Evolutionary conservation across 23 tunicate species (phyloP).

Genomic region (Trididemnum miniatum): DNA sequence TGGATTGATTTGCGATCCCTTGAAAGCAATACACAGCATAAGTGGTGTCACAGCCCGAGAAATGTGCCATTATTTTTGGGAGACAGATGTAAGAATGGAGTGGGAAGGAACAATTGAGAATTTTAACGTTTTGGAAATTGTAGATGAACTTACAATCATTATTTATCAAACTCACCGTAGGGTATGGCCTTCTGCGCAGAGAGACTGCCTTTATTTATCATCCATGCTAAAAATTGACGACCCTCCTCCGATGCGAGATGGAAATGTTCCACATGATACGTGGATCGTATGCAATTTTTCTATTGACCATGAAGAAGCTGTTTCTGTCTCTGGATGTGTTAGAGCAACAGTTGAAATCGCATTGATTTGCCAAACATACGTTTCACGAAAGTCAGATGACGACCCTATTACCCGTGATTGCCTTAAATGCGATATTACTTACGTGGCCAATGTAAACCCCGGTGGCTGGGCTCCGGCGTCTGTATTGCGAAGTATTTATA

Average conservation of each 20-base stretch:
- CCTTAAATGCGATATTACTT: constrained; percentile 76
- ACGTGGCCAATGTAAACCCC: constrained; percentile 83
- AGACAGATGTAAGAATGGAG: constrained; percentile 76
- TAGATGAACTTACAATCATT: constrained; percentile 53
- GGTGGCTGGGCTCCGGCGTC: constrained; percentile 95
- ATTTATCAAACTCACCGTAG: constrained; percentile 77
- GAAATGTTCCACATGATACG: constrained; percentile 50
- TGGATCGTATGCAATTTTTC: constrained; percentile 86
- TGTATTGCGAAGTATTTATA: constrained; percentile 56
- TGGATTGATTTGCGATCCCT: constrained; percentile 80
- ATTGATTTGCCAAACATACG: constrained; percentile 69
- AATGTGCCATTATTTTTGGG: constrained; percentile 93
- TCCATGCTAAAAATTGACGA: constrained; percentile 47
- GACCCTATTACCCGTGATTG: constrained; percentile 50
- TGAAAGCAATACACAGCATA: constrained; percentile 65
- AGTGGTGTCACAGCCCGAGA: constrained; percentile 66
- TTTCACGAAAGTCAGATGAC: constrained; percentile 58
- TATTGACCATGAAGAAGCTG: constrained; percentile 43
- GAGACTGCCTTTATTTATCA: constrained; percentile 78
- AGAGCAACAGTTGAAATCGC: constrained; percentile 74
- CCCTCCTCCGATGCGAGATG: constrained; percentile 29
- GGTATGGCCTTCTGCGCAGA: constrained; percentile 88
- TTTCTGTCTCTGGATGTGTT: constrained; percentile 48
- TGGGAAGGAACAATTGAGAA: constrained; percentile 88
- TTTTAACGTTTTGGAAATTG: constrained; percentile 55